Evolutionary conservation across 2,888 invertebrate genomes (phyloP), one percentile per base, ranked within the genome.

Genomic region (Agonum fuliginosum): DNA sequence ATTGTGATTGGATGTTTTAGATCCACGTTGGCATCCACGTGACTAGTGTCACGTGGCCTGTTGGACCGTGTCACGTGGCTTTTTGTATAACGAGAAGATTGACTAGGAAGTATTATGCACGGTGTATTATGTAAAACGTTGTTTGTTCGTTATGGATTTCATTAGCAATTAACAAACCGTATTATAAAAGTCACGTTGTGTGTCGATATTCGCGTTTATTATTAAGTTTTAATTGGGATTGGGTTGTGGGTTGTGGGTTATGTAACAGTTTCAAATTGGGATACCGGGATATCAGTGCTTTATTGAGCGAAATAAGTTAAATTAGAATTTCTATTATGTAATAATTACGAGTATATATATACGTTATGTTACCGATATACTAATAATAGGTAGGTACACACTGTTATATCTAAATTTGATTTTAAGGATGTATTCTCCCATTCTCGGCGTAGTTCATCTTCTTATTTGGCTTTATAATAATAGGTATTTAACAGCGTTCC

Each of bases 191-290:
- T 48, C 71, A 71, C 71, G 71, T 71, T 27, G 37, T n/a, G 27
- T 1, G 71, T 24, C 24, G 51, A 46, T 27, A 30, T 71, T 34
- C 46, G n/a, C n/a, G 71, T 48, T 69, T 71, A 48, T 46, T 71
- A 71, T 71, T 71, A 71, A 71, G 24, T 48, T 71, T 48, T 71
- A 71, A 71, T 71, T 71, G 71, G 71, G 14, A 8, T 6, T 37
- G 37, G 3, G 3, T 37, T 37, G 37, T n/a, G n/a, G n/a, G n/a
- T n/a, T n/a, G n/a, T n/a, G n/a, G 37, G 54, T 54, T 54, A 54
- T 54, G 24, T 24, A 54, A 54, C 54, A 20, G 48, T n/a, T 20
- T 6, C 20, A 43, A 43, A 43, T n/a, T 5, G 12, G n/a, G 14
- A 43, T 14, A 1, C 43, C 12, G 14, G 12, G n/a, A 43, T 14